Conservation (phyloP, 2,113 vertebrate species). For the rabbit (Oryctolagus cuniculus) region mOryCun1.1 NC_091441.1:9459501-9460000, state of each 20-base stretch:
- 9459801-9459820: neutral
- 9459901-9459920: neutral
- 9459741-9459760: neutral
- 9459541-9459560: neutral
- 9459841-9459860: neutral
- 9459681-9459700: neutral
- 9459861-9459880: neutral
- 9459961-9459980: neutral
- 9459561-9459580: neutral
- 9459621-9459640: too few relatives aligned
- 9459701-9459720: neutral
- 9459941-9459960: neutral
- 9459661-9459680: neutral
- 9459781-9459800: neutral
- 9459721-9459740: neutral
- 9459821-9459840: neutral
- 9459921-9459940: neutral
- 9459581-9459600: neutral
- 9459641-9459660: neutral
- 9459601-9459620: neutral
- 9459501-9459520: neutral
- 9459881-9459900: neutral
- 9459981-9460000: neutral
- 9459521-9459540: neutral
- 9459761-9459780: neutral